Conservation (phyloP, 2,888 invertebrate species). For the Luperina nickerlii region DNA sequence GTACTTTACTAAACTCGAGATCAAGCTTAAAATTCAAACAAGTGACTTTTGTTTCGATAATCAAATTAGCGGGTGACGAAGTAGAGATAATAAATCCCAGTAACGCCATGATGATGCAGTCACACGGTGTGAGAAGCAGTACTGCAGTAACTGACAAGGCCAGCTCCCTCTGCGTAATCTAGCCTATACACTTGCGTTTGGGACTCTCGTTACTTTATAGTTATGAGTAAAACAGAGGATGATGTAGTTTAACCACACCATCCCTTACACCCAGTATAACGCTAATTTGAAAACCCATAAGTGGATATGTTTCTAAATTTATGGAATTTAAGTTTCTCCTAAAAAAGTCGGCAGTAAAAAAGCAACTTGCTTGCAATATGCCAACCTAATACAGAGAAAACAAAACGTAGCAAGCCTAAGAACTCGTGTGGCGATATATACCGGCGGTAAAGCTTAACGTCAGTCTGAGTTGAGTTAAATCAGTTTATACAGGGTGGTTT, state of each 20-base stretch:
- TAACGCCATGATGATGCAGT: neutral
- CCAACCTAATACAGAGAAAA: neutral
- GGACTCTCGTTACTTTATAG: neutral
- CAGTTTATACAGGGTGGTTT: neutral
- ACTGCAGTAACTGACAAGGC: too few relatives aligned
- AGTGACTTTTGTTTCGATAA: neutral
- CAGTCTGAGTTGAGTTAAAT: too few relatives aligned
- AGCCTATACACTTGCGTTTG: constrained; percentile 1
- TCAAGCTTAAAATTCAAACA: neutral
- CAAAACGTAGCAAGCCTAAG: neutral
- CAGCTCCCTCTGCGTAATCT: neutral
- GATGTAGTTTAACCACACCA: constrained; percentile 8
- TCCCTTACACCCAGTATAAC: constrained; percentile 19
- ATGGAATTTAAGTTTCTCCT: neutral
- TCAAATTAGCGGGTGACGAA: neutral
- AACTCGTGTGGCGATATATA: neutral
- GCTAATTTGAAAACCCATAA: neutral
- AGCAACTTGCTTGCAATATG: neutral
- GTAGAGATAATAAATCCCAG: neutral
- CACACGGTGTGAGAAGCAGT: neutral
- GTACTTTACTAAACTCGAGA: neutral
- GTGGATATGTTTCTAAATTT: neutral
- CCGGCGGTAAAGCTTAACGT: neutral
- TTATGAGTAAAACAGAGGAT: constrained; percentile 1
- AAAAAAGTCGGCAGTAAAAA: neutral